A percentile compares a stretch with the other conserved stretches of the same genome.
These are phyloP conservation scores for Apostichopus parvimensis DNA, from an alignment of 35 echinoderm and acorn worm genomes.

Conservation along the genomic window DNA sequence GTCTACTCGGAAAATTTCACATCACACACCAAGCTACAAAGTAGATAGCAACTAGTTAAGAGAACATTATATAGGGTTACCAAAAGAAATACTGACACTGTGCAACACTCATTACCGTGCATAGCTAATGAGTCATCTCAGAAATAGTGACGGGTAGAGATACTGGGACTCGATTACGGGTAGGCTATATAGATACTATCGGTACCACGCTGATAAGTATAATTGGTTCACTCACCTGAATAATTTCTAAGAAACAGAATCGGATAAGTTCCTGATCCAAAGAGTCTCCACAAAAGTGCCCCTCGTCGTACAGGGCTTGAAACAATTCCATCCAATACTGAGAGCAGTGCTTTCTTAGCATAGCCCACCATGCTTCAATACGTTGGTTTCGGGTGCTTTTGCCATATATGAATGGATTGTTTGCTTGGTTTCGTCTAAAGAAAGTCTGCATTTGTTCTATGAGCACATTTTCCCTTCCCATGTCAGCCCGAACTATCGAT, in stretches of 20 bases:
- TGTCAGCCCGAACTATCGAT: slow-evolving; percentile 33
- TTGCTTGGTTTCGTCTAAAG: slow-evolving; percentile 22
- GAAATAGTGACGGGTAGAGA: too few relatives aligned
- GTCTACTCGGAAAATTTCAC: too few relatives aligned
- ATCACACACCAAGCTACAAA: too few relatives aligned
- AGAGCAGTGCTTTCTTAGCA: slow-evolving; percentile 48
- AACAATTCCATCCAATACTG: slow-evolving; percentile 73
- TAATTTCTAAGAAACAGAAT: slow-evolving; percentile 33
- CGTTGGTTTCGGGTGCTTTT: slow-evolving; percentile 23
- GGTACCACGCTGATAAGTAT: too few relatives aligned
- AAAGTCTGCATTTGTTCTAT: slow-evolving; percentile 35
- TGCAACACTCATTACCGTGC: too few relatives aligned
- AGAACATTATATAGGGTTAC: too few relatives aligned
- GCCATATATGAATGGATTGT: neutral
- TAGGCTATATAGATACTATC: too few relatives aligned
- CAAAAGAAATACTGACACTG: too few relatives aligned
- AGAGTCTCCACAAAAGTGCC: slow-evolving; percentile 48
- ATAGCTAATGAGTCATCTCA: too few relatives aligned
- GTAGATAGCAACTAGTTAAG: too few relatives aligned
- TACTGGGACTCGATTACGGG: too few relatives aligned
- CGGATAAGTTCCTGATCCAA: slow-evolving; percentile 57
- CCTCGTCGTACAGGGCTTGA: slow-evolving; percentile 39
- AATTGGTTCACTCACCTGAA: neutral
- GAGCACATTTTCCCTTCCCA: slow-evolving; percentile 49
- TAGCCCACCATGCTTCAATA: neutral